A percentile compares a stretch with the other conserved stretches of the same genome.
These are phyloP conservation scores for Whitmania pigra DNA, from an alignment of 1,140 invertebrate species.

Conservation along the genomic window DNA sequence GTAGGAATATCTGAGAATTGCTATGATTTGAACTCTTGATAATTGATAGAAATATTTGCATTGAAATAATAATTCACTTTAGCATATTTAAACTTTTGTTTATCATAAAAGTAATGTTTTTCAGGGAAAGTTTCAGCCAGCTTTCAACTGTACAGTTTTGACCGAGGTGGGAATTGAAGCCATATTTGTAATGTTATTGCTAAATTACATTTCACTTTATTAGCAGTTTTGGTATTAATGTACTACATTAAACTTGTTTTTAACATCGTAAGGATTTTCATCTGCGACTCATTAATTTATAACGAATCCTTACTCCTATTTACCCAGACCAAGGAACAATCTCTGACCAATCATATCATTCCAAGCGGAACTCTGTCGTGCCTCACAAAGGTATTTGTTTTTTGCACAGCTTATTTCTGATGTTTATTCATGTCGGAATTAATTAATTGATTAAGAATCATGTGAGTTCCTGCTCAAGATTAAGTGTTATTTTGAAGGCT, in stretches of 20 bases:
- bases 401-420: neutral
- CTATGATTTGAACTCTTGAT: neutral
- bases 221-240: too few relatives aligned
- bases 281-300: too few relatives aligned
- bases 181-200: too few relatives aligned
- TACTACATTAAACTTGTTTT: too few relatives aligned
- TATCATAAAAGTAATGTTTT: slow-evolving; percentile 22
- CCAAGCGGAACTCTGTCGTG: neutral
- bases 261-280: too few relatives aligned
- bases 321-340: neutral
- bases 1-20: neutral
- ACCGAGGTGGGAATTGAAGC: slow-evolving; percentile 49
- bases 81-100: too few relatives aligned
- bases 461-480: too few relatives aligned
- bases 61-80: neutral
- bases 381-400: neutral
- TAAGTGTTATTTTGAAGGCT: too few relatives aligned
- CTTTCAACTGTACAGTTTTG: slow-evolving; percentile 84
- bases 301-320: neutral
- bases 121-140: slow-evolving; percentile 79
- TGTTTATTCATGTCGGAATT: too few relatives aligned
- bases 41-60: neutral
- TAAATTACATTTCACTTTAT: too few relatives aligned
- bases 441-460: too few relatives aligned
- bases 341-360: neutral